A percentile compares a stretch with the other conserved stretches of the same genome.
Conservation (phyloP, 2,888 invertebrate species). For the Harmothoe impar region DNA sequence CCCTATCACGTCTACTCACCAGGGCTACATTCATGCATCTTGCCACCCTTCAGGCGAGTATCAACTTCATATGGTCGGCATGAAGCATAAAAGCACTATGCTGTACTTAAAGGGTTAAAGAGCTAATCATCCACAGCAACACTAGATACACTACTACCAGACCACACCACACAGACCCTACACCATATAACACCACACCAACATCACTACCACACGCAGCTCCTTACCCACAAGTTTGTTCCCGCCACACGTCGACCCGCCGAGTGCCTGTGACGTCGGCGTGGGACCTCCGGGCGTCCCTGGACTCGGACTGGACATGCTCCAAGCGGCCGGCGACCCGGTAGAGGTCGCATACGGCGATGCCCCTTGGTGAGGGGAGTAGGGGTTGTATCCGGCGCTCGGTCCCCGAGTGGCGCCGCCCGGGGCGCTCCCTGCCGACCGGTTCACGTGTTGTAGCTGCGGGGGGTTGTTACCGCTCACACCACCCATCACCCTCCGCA, state of each 20-base stretch:
- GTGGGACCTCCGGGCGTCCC: slow-evolving; percentile 47
- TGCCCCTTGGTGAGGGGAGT: slow-evolving; percentile 53
- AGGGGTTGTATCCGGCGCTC: slow-evolving; percentile 22
- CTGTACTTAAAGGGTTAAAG: no score
- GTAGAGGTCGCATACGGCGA: slow-evolving; percentile 39
- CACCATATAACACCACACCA: neutral
- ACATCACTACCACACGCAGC: neutral
- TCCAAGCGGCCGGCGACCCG: slow-evolving; percentile 51
- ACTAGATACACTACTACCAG: neutral
- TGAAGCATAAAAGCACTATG: no score
- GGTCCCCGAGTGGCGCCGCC: neutral
- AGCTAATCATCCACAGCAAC: no score
- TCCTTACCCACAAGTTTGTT: slow-evolving; percentile 23
- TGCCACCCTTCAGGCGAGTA: no score
- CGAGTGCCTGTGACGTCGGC: neutral
- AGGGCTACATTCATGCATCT: no score
- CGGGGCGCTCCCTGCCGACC: slow-evolving; percentile 13
- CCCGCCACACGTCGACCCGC: neutral
- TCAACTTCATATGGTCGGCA: no score
- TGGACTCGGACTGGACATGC: slow-evolving; percentile 50
- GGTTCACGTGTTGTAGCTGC: slow-evolving; percentile 51
- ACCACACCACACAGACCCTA: neutral
- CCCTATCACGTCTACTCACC: no score
- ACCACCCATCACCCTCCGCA: neutral
- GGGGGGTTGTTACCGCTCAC: neutral